Conservation (phyloP, 2,113 vertebrate genomes). For the Oreochromis niloticus region DNA sequence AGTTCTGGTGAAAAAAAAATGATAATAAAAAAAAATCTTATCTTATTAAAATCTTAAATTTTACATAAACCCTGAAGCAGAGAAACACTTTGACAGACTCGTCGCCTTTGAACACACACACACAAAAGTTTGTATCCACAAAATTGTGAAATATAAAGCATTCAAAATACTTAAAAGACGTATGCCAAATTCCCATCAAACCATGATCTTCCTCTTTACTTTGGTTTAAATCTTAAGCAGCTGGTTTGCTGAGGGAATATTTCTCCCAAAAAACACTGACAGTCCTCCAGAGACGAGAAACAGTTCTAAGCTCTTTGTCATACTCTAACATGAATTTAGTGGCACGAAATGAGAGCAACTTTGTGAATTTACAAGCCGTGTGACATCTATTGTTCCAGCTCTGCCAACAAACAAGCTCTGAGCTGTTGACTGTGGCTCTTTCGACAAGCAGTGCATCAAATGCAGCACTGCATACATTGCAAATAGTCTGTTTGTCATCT, state of each 20-base stretch:
- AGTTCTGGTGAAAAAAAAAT: neutral
- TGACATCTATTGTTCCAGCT: neutral
- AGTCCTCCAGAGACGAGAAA: neutral
- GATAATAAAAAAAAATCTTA: neutral
- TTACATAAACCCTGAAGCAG: conserved; percentile 34
- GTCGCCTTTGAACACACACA: conserved; percentile 24
- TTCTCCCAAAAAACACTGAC: neutral
- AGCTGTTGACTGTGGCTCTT: conserved; percentile 6
- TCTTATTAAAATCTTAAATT: neutral
- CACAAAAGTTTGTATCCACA: conserved; percentile 10
- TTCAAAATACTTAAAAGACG: neutral
- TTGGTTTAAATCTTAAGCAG: conserved; percentile 2
- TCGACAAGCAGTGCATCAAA: conserved; percentile 7
- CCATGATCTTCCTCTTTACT: conserved; percentile 16
- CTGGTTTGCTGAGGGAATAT: neutral
- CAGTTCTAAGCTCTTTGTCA: neutral
- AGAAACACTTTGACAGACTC: conserved; percentile 1
- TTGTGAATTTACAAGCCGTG: neutral
- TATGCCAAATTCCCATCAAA: neutral
- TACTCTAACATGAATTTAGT: neutral
- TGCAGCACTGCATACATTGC: neutral
- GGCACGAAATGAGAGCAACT: neutral
- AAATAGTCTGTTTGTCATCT: neutral
- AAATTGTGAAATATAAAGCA: neutral
- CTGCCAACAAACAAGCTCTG: neutral